phyloP scores from a whole-genome alignment of 2,888 invertebrate genomes.

The Uropetala carovei region DNA sequence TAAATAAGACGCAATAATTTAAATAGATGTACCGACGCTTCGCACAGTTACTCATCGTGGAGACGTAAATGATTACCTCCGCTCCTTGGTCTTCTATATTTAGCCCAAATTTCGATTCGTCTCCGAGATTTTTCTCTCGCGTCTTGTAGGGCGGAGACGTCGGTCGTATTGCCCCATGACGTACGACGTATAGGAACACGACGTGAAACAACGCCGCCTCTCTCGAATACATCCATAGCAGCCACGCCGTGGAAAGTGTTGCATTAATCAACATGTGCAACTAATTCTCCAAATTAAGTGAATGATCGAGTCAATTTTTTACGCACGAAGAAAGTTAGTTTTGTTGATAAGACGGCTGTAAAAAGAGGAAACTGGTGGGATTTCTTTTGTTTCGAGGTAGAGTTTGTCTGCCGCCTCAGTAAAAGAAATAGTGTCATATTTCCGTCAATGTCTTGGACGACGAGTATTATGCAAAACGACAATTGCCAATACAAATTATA shows the following conservation, averaged over 20 bases:
- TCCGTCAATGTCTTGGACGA: too few species aligned
- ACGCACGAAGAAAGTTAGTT: too few species aligned
- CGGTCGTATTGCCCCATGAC: background rate
- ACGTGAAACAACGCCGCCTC: background rate
- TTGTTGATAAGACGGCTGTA: too few species aligned
- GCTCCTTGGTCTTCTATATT: background rate
- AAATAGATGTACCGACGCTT: background rate
- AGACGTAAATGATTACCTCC: slow-evolving; percentile 1
- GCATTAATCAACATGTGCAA: slow-evolving; percentile 28
- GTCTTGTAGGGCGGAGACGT: background rate
- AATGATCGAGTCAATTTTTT: too few species aligned
- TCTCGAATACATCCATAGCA: background rate
- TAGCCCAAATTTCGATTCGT: background rate
- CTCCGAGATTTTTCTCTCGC: background rate
- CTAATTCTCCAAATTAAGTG: background rate
- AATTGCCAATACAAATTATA: too few species aligned
- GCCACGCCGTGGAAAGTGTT: background rate
- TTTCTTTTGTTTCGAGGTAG: too few species aligned
- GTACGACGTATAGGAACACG: slow-evolving; percentile 6
- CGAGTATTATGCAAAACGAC: too few species aligned
- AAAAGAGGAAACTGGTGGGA: too few species aligned
- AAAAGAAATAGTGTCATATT: too few species aligned
- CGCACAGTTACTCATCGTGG: slow-evolving; percentile 1
- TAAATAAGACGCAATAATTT: slow-evolving; percentile 24
- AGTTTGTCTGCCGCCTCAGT: too few species aligned